Percentiles rank a stretch among this genome's conserved stretches.
phyloP scores from a whole-genome alignment of 2,888 invertebrate species.

The Imbricaverruca yamaguchii region DNA sequence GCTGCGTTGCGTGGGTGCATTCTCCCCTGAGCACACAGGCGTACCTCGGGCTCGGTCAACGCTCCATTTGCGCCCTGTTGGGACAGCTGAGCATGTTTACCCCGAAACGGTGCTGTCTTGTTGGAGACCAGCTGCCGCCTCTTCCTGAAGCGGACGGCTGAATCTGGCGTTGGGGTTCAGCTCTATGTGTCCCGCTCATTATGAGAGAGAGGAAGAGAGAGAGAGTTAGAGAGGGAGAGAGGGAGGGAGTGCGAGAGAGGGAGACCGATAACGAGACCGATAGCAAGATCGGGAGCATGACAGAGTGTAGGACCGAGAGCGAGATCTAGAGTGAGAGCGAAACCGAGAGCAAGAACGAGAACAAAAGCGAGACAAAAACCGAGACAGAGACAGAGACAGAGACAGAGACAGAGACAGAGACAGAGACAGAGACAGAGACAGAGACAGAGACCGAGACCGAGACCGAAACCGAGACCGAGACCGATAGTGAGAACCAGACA shows the following conservation, averaged over 20 bases:
- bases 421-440: too few species aligned
- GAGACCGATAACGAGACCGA: neutral
- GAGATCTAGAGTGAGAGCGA: too few species aligned
- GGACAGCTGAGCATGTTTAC: neutral
- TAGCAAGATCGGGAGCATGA: neutral
- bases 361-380: too few species aligned
- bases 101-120: neutral
- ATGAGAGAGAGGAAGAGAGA: neutral
- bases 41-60: neutral
- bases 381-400: too few species aligned
- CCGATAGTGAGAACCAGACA: too few species aligned
- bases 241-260: neutral
- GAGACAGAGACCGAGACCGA: too few species aligned
- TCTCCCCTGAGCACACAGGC: neutral
- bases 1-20: neutral
- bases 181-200: neutral
- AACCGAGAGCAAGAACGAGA: too few species aligned
- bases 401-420: too few species aligned
- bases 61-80: neutral
- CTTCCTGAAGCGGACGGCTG: neutral
- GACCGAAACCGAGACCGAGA: too few species aligned
- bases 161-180: neutral
- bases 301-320: too few species aligned
- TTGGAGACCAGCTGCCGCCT: neutral
- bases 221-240: neutral